Percentiles rank a stretch among this genome's conserved stretches.
Evolutionary conservation across 2,797 vertebrate species (phyloP).

Genomic region (Phrynocephalus guinanensis): DNA sequence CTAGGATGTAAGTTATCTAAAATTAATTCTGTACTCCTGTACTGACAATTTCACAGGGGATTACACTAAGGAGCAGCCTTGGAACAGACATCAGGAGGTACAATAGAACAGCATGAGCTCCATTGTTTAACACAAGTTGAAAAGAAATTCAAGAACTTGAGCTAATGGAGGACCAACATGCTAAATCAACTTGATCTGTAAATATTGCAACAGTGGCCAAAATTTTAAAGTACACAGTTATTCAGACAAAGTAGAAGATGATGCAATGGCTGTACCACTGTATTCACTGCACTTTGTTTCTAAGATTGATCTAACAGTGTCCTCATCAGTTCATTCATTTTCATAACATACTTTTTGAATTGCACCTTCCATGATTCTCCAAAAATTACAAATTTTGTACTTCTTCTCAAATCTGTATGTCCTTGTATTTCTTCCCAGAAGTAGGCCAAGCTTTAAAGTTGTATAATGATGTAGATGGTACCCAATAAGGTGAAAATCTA

Average conservation of each 20-base stretch:
- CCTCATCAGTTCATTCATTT: too few species aligned
- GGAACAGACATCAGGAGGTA: neutral
- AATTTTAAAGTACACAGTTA: neutral
- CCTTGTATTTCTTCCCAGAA: neutral
- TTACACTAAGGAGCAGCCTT: neutral
- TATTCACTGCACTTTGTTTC: neutral
- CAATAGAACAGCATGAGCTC: neutral
- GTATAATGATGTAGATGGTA: neutral
- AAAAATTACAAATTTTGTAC: neutral
- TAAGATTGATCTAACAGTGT: neutral
- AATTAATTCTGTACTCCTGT: neutral
- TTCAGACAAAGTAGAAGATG: neutral
- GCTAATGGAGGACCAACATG: neutral
- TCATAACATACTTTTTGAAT: neutral
- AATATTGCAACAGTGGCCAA: neutral
- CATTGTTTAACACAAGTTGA: neutral
- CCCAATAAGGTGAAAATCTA: neutral
- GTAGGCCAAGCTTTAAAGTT: neutral
- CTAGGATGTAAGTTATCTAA: neutral
- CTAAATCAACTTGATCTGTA: neutral
- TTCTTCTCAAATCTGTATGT: neutral
- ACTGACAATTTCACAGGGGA: neutral
- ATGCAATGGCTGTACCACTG: neutral
- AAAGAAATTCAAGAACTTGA: neutral
- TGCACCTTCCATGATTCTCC: neutral